phyloP scores from a whole-genome alignment of 2,797 vertebrate genomes.

The Varecia variegata region DNA sequence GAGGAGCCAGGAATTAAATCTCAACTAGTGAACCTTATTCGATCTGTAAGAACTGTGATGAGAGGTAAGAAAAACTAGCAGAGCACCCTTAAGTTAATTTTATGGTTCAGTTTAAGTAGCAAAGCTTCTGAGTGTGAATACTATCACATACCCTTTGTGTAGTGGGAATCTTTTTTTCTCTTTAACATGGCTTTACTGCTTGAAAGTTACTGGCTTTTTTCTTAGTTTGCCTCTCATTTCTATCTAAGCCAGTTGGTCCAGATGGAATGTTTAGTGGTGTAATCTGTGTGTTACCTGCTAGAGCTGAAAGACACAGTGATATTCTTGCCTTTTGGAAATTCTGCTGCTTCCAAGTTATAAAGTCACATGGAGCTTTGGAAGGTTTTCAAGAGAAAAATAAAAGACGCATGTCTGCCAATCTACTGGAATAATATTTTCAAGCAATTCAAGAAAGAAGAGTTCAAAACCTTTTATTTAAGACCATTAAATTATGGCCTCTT shows the following conservation, averaged over 20 bases:
- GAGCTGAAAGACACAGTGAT: neutral
- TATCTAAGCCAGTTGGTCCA: neutral
- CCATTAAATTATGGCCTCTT: neutral
- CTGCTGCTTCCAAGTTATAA: neutral
- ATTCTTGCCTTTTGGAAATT: neutral
- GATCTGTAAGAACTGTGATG: slow-evolving; percentile 95
- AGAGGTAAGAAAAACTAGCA: slow-evolving; percentile 86
- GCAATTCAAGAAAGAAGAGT: neutral
- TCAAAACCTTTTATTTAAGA: slow-evolving; percentile 29
- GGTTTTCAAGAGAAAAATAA: neutral
- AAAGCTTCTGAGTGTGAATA: neutral
- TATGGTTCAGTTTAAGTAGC: neutral
- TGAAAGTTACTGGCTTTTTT: slow-evolving; percentile 22
- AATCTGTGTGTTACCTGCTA: neutral
- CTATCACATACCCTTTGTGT: neutral
- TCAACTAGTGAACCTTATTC: slow-evolving; percentile 93
- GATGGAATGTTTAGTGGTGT: neutral
- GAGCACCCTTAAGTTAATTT: neutral
- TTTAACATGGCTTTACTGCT: neutral
- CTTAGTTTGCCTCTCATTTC: neutral
- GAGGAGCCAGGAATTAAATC: slow-evolving; percentile 96
- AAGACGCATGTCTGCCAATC: neutral
- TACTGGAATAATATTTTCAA: slow-evolving; percentile 35
- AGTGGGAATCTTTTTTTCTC: neutral
- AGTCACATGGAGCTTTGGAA: neutral